These are phyloP conservation scores for Campoplex nolae DNA, from an alignment of 2,888 invertebrate genomes.

Conservation along the genomic window DNA sequence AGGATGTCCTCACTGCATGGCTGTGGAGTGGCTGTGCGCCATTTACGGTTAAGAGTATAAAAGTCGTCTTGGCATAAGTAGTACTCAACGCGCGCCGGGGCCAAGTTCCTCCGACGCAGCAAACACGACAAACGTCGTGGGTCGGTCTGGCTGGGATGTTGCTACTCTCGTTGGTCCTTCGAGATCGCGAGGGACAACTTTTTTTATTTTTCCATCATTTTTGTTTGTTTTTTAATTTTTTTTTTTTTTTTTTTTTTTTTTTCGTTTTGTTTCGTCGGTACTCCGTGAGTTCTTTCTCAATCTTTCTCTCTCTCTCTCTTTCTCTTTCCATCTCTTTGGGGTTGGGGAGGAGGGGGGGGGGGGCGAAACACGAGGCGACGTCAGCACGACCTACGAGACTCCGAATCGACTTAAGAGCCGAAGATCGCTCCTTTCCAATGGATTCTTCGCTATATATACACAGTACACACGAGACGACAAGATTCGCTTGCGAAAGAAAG, in stretches of 20 bases:
- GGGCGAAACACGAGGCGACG: conserved; percentile 31
- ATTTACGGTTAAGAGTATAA: conserved; percentile 53
- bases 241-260: conserved; percentile 28
- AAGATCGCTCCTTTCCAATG: conserved; percentile 67
- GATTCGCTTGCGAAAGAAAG: conserved; percentile 1
- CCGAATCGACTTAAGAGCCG: conserved; percentile 70
- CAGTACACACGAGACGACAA: conserved; percentile 15
- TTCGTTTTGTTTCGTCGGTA: conserved; percentile 34
- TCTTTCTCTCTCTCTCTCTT: background rate
- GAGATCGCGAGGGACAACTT: conserved; percentile 50
- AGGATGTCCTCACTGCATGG: conserved; percentile 22
- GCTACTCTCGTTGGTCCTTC: conserved; percentile 11
- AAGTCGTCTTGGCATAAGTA: conserved; percentile 48
- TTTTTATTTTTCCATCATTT: conserved; percentile 1
- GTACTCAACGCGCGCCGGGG: conserved; percentile 26
- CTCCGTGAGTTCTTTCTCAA: conserved; percentile 39
- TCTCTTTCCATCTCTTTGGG: background rate
- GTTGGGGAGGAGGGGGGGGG: conserved; percentile 29
- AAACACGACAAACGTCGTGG: conserved; percentile 39
- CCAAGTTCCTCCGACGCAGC: conserved; percentile 49
- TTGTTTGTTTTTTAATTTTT: conserved; percentile 24
- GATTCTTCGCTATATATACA: conserved; percentile 21
- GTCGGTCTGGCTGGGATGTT: background rate
- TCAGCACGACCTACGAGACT: conserved; percentile 69
- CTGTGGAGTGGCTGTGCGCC: conserved; percentile 27